Conservation (phyloP, 2,113 vertebrate genomes). For the Reinhardtius hippoglossoides region DNA sequence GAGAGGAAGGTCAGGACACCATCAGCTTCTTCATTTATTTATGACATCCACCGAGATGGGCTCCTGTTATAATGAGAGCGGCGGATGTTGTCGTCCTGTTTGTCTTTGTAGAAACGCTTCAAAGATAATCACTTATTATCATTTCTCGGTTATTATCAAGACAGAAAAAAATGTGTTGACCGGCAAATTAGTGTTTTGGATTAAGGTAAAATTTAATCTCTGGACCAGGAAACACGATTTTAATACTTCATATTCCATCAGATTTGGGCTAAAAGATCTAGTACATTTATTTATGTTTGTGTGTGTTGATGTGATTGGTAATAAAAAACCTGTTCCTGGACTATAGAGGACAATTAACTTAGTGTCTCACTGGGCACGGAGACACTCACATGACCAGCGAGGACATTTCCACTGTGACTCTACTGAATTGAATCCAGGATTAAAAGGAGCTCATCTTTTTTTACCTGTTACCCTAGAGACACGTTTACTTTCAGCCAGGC, state of each 20-base stretch:
- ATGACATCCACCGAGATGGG: conserved; percentile 32
- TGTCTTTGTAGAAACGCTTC: conserved; percentile 7
- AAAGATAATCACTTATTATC: neutral
- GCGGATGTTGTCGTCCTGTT: conserved; percentile 1
- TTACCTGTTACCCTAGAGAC: conserved; percentile 24
- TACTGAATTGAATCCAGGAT: conserved; percentile 23
- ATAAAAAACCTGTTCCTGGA: conserved; percentile 11
- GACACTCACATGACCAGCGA: neutral
- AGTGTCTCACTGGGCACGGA: conserved; percentile 15
- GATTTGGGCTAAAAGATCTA: neutral
- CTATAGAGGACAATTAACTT: conserved; percentile 10
- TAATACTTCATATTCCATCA: neutral
- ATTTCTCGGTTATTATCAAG: neutral
- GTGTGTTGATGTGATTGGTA: neutral
- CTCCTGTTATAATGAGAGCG: neutral
- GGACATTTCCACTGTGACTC: conserved; percentile 8
- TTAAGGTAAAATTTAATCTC: too few relatives aligned
- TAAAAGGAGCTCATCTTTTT: conserved; percentile 19
- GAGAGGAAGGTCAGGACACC: conserved; percentile 51
- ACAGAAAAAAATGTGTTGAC: neutral
- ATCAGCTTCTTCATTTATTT: conserved; percentile 62
- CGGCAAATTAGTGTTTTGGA: neutral
- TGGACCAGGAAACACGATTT: too few relatives aligned
- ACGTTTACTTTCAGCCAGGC: conserved; percentile 5
- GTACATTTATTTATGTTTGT: neutral